These are phyloP conservation scores for Myotis daubentonii DNA, from an alignment of 2,797 vertebrate genomes.

Conservation along the genomic window DNA sequence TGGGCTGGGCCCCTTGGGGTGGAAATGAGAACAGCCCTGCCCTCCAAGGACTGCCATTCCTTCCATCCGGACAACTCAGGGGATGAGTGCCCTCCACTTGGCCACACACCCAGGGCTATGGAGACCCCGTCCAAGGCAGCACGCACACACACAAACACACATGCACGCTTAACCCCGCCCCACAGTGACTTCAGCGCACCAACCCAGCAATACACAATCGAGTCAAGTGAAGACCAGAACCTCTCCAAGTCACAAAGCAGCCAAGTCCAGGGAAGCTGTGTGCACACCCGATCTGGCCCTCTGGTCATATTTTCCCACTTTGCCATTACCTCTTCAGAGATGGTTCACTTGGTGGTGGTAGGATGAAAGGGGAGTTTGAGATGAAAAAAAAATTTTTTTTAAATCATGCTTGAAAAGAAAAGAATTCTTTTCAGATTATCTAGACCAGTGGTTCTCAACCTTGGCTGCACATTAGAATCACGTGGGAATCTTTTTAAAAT, in stretches of 20 bases:
- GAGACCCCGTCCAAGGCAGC: background rate
- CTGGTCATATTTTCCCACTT: background rate
- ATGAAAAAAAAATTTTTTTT: background rate
- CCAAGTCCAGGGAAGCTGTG: background rate
- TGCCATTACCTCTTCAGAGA: background rate
- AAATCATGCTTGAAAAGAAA: constrained; percentile 8
- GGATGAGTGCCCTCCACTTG: background rate
- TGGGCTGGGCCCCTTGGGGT: background rate
- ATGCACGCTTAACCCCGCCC: accelerated
- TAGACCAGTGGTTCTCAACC: no score
- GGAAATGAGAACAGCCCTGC: background rate
- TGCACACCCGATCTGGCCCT: background rate
- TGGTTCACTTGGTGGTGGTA: background rate
- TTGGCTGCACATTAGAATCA: no score
- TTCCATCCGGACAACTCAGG: background rate
- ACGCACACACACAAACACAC: background rate
- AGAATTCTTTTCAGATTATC: background rate
- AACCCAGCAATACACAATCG: background rate
- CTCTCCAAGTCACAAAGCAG: background rate
- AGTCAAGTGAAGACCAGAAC: background rate
- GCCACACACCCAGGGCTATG: background rate
- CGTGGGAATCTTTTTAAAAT: no score
- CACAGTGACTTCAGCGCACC: background rate
- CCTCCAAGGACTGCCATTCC: background rate
- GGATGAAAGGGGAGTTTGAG: no score